A percentile compares a stretch with the other conserved stretches of the same genome.
Evolutionary conservation across 2,797 vertebrate species (phyloP).

Genomic region (Etheostoma perlongum): DNA sequence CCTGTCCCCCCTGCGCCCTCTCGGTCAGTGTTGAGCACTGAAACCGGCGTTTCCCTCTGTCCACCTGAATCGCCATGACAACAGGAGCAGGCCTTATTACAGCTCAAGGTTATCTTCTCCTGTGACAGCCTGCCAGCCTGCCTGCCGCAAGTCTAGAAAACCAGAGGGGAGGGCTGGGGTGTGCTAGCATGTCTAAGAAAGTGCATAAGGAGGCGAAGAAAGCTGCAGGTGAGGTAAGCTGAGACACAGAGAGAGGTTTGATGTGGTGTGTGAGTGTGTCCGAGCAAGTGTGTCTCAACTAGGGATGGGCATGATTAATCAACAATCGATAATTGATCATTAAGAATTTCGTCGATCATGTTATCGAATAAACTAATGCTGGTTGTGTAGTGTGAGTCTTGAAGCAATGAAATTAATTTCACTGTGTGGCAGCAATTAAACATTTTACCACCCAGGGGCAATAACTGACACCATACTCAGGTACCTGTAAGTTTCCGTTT

Average conservation of each 20-base stretch:
- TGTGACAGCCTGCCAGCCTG: conserved; percentile 60
- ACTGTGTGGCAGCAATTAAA: no score
- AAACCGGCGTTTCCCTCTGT: conserved; percentile 39
- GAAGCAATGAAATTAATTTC: no score
- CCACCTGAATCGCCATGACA: conserved; percentile 71
- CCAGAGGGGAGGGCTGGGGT: not conserved
- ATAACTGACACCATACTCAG: no score
- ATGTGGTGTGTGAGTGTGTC: conserved; percentile 19
- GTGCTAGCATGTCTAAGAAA: conserved; percentile 16
- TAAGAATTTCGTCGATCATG: no score
- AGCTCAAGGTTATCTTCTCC: conserved; percentile 80
- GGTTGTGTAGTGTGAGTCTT: no score
- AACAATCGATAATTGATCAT: no score
- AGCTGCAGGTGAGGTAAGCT: conserved; percentile 12
- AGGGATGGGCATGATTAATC: no score
- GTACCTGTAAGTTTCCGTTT: no score
- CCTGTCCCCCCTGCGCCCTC: conserved; percentile 63
- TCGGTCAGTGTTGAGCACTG: conserved; percentile 44
- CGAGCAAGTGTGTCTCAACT: conserved; percentile 3
- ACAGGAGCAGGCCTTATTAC: conserved; percentile 67
- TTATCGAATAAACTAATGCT: no score
- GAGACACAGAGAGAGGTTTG: conserved; percentile 26
- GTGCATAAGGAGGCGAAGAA: conserved; percentile 22
- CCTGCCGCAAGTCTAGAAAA: conserved; percentile 47
- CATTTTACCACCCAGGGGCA: no score